Conservation (phyloP, 2,888 invertebrate genomes). For the Morpho deidamia region DNA sequence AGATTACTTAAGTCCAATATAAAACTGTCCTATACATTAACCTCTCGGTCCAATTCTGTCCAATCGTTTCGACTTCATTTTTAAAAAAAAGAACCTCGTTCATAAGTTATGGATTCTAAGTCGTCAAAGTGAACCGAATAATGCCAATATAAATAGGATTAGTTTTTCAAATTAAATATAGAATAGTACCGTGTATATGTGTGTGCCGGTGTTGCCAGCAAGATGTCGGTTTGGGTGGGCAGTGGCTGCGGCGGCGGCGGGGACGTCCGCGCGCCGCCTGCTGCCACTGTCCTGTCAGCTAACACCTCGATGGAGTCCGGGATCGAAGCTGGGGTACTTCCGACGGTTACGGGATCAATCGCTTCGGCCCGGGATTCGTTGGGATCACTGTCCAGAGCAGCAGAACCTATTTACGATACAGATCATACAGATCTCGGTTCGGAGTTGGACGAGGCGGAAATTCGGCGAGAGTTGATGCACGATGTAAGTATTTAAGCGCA, state of each 20-base stretch:
- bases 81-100: background rate
- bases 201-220: slow-evolving; percentile 44
- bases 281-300: slow-evolving; percentile 62
- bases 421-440: slow-evolving; percentile 90
- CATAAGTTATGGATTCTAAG: background rate
- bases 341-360: slow-evolving; percentile 86
- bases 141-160: slow-evolving; percentile 7
- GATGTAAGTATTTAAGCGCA: slow-evolving; percentile 79
- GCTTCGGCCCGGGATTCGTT: slow-evolving; percentile 75
- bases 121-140: slow-evolving; percentile 7
- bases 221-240: slow-evolving; percentile 73
- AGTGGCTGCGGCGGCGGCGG: slow-evolving; percentile 55
- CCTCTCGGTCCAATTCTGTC: slow-evolving; percentile 28
- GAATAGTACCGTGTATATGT: slow-evolving; percentile 51
- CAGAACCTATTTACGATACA: slow-evolving; percentile 84
- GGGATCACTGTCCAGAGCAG: slow-evolving; percentile 78
- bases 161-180: slow-evolving; percentile 12
- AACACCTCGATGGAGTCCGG: slow-evolving; percentile 81
- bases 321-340: slow-evolving; percentile 82
- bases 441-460: slow-evolving; percentile 87
- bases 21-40: slow-evolving; percentile 22
- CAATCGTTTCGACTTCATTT: slow-evolving; percentile 16
- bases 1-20: slow-evolving; percentile 16
- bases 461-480: slow-evolving; percentile 85
- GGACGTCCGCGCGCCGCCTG: slow-evolving; percentile 49